A percentile compares a stretch with the other conserved stretches of the same genome.
Evolutionary conservation across 2,113 vertebrate genomes (phyloP).

Genomic region (Ceyx cyanopectus): DNA sequence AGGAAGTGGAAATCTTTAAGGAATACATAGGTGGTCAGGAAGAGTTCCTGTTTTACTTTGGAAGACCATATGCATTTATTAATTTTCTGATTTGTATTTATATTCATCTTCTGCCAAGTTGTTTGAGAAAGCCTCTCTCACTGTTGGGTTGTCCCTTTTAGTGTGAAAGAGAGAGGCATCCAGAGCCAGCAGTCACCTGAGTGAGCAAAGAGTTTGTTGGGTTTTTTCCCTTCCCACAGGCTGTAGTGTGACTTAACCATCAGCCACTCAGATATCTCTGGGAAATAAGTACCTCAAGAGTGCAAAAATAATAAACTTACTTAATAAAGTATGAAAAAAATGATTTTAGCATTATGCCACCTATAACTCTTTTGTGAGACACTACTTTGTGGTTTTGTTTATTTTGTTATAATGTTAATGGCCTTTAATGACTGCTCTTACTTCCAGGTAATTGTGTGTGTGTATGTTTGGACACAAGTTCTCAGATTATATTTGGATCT

Average conservation of each 20-base stretch:
- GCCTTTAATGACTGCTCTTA: neutral
- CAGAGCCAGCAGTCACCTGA: neutral
- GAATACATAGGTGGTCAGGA: neutral
- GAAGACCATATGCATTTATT: neutral
- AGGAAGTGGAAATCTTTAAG: neutral
- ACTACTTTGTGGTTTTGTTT: neutral
- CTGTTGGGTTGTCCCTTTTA: rapidly evolving
- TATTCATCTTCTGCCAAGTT: neutral
- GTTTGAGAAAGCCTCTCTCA: neutral
- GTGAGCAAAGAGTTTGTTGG: neutral
- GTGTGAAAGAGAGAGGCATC: neutral
- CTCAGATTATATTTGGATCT: neutral
- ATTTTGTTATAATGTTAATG: neutral
- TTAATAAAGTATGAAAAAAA: neutral
- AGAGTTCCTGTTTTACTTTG: neutral
- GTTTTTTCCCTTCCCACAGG: neutral
- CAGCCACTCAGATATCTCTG: neutral
- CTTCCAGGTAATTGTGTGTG: neutral
- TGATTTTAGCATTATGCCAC: neutral
- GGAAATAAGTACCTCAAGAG: neutral
- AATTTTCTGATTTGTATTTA: neutral
- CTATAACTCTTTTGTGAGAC: neutral
- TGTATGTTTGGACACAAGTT: neutral
- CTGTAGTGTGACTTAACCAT: neutral
- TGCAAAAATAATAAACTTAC: neutral